phyloP scores from a whole-genome alignment of 2,888 invertebrate genomes.

The Gari tellinella region DNA sequence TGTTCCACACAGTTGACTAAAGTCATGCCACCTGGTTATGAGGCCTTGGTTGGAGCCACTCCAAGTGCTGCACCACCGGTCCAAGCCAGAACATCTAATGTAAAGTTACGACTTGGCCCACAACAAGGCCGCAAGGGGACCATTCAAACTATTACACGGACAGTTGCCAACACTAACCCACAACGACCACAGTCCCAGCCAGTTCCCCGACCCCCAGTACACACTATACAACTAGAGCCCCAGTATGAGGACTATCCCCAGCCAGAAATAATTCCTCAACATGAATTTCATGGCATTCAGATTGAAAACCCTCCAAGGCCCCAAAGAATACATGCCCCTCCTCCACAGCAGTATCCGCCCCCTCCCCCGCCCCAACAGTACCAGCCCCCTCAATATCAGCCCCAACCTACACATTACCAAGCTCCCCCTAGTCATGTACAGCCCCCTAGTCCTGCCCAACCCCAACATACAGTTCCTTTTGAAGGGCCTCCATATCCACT shows the following conservation, averaged over 20 bases:
- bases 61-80: slow-evolving; percentile 13
- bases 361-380: not conserved
- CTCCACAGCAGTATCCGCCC: slow-evolving; percentile 4
- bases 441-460: slow-evolving; percentile 12
- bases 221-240: not conserved
- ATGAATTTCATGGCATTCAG: not conserved
- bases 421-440: slow-evolving; percentile 19
- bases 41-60: slow-evolving; percentile 34
- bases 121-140: slow-evolving; percentile 4
- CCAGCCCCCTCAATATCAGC: slow-evolving; percentile 14
- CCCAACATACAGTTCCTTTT: slow-evolving; percentile 4
- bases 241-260: not conserved
- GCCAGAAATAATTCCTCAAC: slow-evolving; percentile 2
- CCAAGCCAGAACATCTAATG: slow-evolving; percentile 11
- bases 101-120: slow-evolving; percentile 41
- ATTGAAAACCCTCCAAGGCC: not conserved
- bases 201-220: slow-evolving; percentile 1
- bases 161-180: slow-evolving; percentile 23
- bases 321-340: slow-evolving; percentile 9
- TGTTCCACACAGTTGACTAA: slow-evolving; percentile 54
- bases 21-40: slow-evolving; percentile 65
- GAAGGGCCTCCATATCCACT: slow-evolving; percentile 37
- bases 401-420: slow-evolving; percentile 10
- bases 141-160: slow-evolving; percentile 38
- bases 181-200: not conserved